Conservation (phyloP, 2,113 vertebrate genomes). For the Menura novaehollandiae region DNA sequence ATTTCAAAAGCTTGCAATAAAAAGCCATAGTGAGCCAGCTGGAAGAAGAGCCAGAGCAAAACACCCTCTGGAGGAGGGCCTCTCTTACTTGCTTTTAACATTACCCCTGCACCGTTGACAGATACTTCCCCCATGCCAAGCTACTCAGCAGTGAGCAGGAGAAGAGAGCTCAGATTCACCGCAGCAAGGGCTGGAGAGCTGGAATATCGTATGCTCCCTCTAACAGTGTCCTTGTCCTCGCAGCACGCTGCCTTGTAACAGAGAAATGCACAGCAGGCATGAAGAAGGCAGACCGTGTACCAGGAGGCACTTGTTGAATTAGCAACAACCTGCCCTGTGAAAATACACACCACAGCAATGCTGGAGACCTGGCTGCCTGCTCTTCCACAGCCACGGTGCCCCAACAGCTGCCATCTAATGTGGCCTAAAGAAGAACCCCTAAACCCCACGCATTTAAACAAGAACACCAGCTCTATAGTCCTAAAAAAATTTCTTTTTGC, state of each 20-base stretch:
- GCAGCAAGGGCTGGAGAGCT: neutral
- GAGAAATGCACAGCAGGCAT: neutral
- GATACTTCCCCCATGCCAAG: neutral
- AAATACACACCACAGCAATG: neutral
- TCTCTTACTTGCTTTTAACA: neutral
- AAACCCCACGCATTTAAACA: neutral
- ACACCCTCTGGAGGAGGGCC: neutral
- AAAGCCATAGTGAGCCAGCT: neutral
- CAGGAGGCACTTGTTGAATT: neutral
- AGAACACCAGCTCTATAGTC: neutral
- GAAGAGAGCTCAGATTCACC: neutral
- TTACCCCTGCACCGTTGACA: neutral
- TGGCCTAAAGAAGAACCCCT: neutral
- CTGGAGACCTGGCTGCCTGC: neutral
- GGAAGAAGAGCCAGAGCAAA: neutral
- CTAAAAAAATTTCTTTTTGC: neutral
- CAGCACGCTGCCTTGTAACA: neutral
- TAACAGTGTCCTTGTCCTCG: fast-evolving
- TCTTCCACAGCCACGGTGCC: fast-evolving
- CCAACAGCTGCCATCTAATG: neutral
- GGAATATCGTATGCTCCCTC: neutral
- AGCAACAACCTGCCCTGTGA: neutral
- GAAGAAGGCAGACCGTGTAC: fast-evolving
- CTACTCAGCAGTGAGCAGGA: neutral
- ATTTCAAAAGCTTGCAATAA: neutral